Conservation (phyloP, 2,888 invertebrate species). For the Danaus chrysippus region DNA sequence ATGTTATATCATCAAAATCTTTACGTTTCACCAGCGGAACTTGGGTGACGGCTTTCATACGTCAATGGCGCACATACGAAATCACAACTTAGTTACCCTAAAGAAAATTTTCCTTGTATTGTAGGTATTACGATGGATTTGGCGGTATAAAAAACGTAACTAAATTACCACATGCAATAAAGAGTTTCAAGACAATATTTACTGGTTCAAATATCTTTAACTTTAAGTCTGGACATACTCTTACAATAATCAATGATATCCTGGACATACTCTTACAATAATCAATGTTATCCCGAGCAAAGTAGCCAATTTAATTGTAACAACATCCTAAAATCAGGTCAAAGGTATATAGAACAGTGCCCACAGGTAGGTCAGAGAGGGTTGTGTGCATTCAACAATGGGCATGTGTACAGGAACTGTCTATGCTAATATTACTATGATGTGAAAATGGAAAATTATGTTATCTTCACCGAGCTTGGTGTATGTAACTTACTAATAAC, state of each 20-base stretch:
- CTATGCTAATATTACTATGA: constrained; percentile 45
- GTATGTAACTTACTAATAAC: constrained; percentile 31
- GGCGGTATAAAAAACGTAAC: too few species aligned
- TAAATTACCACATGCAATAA: too few species aligned
- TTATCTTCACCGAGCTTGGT: constrained; percentile 45
- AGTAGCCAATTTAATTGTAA: constrained; percentile 34
- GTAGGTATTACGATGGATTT: too few species aligned
- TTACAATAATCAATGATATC: not conserved
- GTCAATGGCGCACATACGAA: too few species aligned
- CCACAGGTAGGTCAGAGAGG: constrained; percentile 47
- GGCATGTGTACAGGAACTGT: constrained; percentile 38
- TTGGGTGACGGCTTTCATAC: not conserved
- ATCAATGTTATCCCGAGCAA: constrained; percentile 10
- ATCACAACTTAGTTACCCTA: not conserved
- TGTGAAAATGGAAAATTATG: constrained; percentile 58
- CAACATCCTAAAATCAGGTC: constrained; percentile 47
- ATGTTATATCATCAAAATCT: constrained; percentile 50
- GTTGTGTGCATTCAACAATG: constrained; percentile 59
- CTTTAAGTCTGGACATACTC: too few species aligned
- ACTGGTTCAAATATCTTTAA: too few species aligned
- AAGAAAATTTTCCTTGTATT: not conserved
- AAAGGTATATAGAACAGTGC: constrained; percentile 51
- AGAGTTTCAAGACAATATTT: too few species aligned
- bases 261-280: constrained; percentile 6
- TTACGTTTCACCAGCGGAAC: constrained; percentile 30